phyloP scores from a whole-genome alignment of 1,140 invertebrate species.

The Zaprionus inermis region DNA sequence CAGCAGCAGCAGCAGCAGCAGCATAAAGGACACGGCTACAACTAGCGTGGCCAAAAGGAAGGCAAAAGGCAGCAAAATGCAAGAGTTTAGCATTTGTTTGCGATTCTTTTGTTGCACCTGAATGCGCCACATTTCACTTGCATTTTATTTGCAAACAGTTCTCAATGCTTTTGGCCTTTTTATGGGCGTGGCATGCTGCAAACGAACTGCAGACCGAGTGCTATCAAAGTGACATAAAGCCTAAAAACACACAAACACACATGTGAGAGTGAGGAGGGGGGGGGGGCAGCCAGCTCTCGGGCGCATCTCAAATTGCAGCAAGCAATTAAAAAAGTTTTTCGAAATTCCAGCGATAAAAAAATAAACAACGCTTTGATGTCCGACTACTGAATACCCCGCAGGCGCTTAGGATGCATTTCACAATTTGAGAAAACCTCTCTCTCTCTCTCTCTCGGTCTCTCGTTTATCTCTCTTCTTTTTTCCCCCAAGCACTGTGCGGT shows the following conservation, averaged over 20 bases:
- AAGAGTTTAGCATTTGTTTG: conserved; percentile 78
- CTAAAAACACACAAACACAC: conserved; percentile 3
- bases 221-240: conserved; percentile 33
- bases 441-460: too few species aligned
- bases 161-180: conserved; percentile 45
- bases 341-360: background rate
- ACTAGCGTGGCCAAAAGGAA: too few species aligned
- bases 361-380: background rate
- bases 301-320: background rate
- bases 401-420: background rate
- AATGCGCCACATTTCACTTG: conserved; percentile 77
- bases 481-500: background rate
- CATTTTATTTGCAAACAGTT: conserved; percentile 74
- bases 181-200: conserved; percentile 10
- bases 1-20: conserved; percentile 13
- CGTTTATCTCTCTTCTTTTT: background rate
- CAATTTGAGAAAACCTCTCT: background rate
- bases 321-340: conserved; percentile 34
- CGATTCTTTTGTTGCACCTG: conserved; percentile 70
- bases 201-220: background rate
- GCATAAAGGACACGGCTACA: conserved; percentile 19
- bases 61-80: conserved; percentile 44
- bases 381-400: background rate
- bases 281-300: too few species aligned
- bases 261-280: background rate